Conservation (phyloP, 1,140 invertebrate species). For the Acromyrmex echinatior region DNA sequence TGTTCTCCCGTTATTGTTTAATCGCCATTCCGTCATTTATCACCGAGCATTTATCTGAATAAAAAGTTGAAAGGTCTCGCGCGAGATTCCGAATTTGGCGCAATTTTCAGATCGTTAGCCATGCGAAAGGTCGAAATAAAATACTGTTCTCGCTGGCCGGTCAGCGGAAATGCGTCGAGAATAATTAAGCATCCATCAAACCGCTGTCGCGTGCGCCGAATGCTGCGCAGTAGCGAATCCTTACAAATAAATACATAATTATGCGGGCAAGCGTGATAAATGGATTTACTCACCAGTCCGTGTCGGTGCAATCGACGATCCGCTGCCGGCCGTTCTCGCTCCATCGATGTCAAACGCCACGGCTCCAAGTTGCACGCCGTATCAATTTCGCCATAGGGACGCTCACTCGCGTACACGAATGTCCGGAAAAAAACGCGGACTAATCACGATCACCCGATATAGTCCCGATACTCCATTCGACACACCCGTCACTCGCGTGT, state of each 20-base stretch:
- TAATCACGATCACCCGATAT: slow-evolving; percentile 14
- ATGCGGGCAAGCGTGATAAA: slow-evolving; percentile 39
- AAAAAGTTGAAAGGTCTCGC: slow-evolving; percentile 25
- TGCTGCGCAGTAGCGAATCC: neutral
- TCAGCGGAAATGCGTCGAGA: slow-evolving; percentile 14
- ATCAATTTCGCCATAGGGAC: slow-evolving; percentile 12
- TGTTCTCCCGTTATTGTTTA: slow-evolving; percentile 13
- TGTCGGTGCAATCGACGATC: slow-evolving; percentile 27
- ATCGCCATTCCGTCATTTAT: slow-evolving; percentile 28
- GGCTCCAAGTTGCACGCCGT: neutral
- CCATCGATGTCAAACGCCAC: slow-evolving; percentile 6
- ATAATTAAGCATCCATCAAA: slow-evolving; percentile 50
- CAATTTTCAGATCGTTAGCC: slow-evolving; percentile 15
- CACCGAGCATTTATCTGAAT: slow-evolving; percentile 12
- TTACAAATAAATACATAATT: slow-evolving; percentile 57
- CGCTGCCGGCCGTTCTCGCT: neutral
- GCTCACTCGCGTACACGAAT: neutral
- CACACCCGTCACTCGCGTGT: slow-evolving; percentile 6
- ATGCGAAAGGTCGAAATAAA: slow-evolving; percentile 27
- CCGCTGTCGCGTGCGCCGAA: slow-evolving; percentile 30
- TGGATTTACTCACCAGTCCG: slow-evolving; percentile 35
- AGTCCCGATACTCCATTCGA: neutral
- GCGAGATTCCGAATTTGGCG: neutral
- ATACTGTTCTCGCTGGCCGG: neutral
- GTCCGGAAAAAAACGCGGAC: slow-evolving; percentile 16